phyloP scores from a whole-genome alignment of 2,797 vertebrate species.

The Melanotaenia trifasciata region DNA sequence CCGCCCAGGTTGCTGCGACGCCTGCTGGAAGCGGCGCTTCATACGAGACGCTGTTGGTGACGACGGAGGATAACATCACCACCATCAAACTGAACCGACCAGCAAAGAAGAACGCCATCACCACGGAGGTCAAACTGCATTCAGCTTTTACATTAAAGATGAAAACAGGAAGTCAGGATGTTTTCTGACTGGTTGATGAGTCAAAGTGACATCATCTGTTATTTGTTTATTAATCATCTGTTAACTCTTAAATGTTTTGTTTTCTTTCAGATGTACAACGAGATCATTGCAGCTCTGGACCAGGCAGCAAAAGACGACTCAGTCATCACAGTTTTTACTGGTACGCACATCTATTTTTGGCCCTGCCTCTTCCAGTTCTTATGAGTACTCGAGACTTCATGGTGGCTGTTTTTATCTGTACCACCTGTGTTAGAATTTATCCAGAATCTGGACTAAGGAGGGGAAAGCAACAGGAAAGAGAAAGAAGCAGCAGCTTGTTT shows the following conservation, averaged over 20 bases:
- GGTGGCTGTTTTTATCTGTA: too few relatives aligned
- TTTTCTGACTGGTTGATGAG: too few relatives aligned
- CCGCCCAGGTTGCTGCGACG: constrained; percentile 52
- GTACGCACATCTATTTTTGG: constrained; percentile 66
- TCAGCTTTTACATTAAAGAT: constrained; percentile 46
- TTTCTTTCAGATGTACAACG: constrained; percentile 88
- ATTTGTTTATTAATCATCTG: too few relatives aligned
- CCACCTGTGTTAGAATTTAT: too few relatives aligned
- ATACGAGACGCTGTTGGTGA: constrained; percentile 85
- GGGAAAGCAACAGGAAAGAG: too few relatives aligned
- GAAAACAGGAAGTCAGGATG: not conserved
- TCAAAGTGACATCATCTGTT: not conserved
- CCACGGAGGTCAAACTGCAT: constrained; percentile 82
- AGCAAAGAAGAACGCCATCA: constrained; percentile 91
- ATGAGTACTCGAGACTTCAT: too few relatives aligned
- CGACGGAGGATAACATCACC: constrained; percentile 88
- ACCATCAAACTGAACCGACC: constrained; percentile 93
- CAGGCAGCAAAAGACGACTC: constrained; percentile 88
- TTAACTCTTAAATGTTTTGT: not conserved
- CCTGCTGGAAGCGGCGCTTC: constrained; percentile 44
- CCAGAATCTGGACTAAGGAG: too few relatives aligned
- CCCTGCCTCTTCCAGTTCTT: too few relatives aligned
- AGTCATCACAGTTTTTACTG: constrained; percentile 89
- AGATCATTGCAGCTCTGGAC: constrained; percentile 87
- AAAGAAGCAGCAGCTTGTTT: too few relatives aligned